Evolutionary conservation across 2,888 invertebrate species (phyloP).

Genomic region (Dasypolia templi): DNA sequence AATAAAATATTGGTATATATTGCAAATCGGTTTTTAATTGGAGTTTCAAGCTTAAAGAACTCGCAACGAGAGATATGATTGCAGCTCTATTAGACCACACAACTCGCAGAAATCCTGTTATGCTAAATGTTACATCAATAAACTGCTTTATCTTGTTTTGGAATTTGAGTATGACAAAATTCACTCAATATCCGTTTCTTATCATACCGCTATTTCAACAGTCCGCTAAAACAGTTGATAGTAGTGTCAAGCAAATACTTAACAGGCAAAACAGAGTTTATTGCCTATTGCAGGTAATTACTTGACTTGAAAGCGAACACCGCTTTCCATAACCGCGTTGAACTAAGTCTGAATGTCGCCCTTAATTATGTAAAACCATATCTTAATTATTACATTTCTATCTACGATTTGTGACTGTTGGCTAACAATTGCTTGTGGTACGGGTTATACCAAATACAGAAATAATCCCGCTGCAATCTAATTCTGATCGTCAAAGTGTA

Average conservation of each 20-base stretch:
- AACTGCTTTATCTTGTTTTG: conserved; percentile 4
- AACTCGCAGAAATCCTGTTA: conserved; percentile 19
- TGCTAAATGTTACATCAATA: conserved; percentile 19
- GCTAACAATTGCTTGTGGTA: conserved; percentile 52
- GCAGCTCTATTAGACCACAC: conserved; percentile 34
- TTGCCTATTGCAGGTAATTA: conserved; percentile 41
- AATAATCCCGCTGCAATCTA: conserved; percentile 62
- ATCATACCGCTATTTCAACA: conserved; percentile 20
- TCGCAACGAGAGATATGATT: background rate
- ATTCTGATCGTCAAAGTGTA: conserved; percentile 61
- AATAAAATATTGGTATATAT: no score
- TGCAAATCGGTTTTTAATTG: conserved; percentile 15
- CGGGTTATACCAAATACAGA: conserved; percentile 65
- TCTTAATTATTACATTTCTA: conserved; percentile 81
- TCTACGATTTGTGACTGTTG: conserved; percentile 60
- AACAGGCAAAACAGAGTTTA: conserved; percentile 35
- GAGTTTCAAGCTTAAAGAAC: conserved; percentile 12
- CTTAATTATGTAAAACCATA: conserved; percentile 80
- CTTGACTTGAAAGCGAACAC: conserved; percentile 69
- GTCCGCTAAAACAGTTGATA: conserved; percentile 20
- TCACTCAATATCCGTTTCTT: conserved; percentile 29
- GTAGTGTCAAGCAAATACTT: conserved; percentile 36
- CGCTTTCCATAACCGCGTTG: conserved; percentile 73
- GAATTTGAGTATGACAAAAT: conserved; percentile 35
- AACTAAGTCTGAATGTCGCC: conserved; percentile 76